Percentiles rank a stretch among this genome's conserved stretches.
phyloP scores from a whole-genome alignment of 2,888 invertebrate genomes.

The Ectemnius continuus region DNA sequence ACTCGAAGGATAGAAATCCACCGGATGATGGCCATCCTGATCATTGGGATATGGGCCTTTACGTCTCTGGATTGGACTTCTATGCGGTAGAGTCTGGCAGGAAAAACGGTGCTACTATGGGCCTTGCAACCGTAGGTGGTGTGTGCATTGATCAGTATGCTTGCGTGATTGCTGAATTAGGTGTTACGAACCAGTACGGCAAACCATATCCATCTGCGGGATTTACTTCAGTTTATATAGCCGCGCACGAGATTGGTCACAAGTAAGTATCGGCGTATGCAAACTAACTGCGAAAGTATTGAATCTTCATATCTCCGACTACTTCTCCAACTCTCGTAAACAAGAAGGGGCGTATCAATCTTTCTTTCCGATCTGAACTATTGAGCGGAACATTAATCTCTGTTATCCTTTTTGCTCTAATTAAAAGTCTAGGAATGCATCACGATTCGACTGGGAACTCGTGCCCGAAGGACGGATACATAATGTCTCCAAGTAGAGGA shows the following conservation, averaged over 20 bases:
- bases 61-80: conserved; percentile 89
- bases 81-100: conserved; percentile 83
- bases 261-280: conserved; percentile 81
- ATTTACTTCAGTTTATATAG: conserved; percentile 90
- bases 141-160: conserved; percentile 86
- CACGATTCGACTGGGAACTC: conserved; percentile 87
- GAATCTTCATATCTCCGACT: background rate
- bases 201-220: conserved; percentile 90
- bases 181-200: conserved; percentile 85
- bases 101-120: conserved; percentile 88
- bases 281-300: background rate
- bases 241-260: conserved; percentile 91
- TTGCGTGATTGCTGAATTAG: conserved; percentile 89
- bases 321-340: background rate
- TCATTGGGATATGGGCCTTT: conserved; percentile 90
- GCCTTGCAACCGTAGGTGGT: conserved; percentile 88
- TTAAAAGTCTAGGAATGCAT: conserved; percentile 86
- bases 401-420: background rate
- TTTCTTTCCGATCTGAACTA: background rate
- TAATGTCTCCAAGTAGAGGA: conserved; percentile 90
- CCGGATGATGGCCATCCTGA: conserved; percentile 83
- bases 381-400: background rate
- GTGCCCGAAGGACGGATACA: conserved; percentile 87
- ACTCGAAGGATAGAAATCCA: conserved; percentile 84
- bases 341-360: background rate